Percentiles rank a stretch among this genome's conserved stretches.
Conservation (phyloP, 2,888 invertebrate genomes). For the Julus scanicus region DNA sequence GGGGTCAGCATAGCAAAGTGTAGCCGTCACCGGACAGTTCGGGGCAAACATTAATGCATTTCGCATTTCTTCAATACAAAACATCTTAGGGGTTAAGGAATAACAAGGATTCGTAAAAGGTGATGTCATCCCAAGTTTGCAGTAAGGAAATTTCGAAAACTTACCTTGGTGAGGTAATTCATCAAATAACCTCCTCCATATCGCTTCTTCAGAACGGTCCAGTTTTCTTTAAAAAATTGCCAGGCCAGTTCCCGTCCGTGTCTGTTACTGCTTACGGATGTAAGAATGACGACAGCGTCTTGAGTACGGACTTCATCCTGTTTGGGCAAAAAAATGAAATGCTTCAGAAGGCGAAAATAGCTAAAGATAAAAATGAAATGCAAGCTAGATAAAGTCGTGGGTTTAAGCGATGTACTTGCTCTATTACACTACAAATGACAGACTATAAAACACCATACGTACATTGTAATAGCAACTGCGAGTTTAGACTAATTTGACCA, state of each 20-base stretch:
- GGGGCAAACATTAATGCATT: not conserved
- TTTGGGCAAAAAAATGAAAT: slow-evolving; percentile 76
- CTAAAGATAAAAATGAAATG: not conserved
- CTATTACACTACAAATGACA: not conserved
- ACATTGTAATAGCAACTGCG: not conserved
- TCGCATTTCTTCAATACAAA: no score
- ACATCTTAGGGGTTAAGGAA: no score
- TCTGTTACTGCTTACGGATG: slow-evolving; percentile 83
- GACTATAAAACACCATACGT: not conserved
- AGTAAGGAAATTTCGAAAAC: not conserved
- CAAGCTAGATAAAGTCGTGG: not conserved
- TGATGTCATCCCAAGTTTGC: not conserved
- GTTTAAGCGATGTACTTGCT: not conserved
- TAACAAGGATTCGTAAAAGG: not conserved
- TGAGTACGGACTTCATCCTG: slow-evolving; percentile 92
- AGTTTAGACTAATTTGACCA: not conserved
- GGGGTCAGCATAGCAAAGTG: not conserved
- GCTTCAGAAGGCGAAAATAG: slow-evolving; percentile 6
- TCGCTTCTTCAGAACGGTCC: slow-evolving; percentile 78
- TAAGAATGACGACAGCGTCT: slow-evolving; percentile 89
- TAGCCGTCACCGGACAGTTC: not conserved
- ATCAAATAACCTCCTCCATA: slow-evolving; percentile 87
- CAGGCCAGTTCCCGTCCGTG: slow-evolving; percentile 88
- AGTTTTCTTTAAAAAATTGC: slow-evolving; percentile 89
- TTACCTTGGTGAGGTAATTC: slow-evolving; percentile 79